Evolutionary conservation across 2,797 vertebrate genomes (phyloP).

Genomic region (Sylvia borin): DNA sequence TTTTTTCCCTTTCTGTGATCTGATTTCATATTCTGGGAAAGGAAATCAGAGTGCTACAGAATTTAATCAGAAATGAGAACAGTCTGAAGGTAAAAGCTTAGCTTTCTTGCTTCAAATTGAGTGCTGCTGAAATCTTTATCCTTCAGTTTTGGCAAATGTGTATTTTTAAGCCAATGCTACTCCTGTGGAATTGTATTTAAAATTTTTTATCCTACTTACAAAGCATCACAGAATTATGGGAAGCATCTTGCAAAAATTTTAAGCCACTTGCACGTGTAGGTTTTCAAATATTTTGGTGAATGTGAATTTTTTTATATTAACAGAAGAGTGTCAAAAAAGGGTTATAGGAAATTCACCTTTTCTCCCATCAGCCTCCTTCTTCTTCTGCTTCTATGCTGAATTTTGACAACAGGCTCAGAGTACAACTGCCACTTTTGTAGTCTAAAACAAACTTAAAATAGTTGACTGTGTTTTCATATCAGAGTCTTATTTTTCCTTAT

Average conservation of each 20-base stretch:
- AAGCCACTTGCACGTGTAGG: background rate
- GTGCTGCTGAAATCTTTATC: slow-evolving; percentile 31
- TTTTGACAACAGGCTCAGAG: background rate
- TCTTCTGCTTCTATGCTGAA: background rate
- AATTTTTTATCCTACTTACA: background rate
- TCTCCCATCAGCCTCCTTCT: background rate
- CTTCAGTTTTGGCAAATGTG: background rate
- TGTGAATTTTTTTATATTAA: background rate
- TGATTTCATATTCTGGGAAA: slow-evolving; percentile 75
- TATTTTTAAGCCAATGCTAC: background rate
- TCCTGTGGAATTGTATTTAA: background rate
- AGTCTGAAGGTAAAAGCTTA: slow-evolving; percentile 54
- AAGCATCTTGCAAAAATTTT: background rate
- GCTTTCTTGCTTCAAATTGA: slow-evolving; percentile 39
- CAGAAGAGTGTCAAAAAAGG: background rate
- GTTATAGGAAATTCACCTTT: background rate
- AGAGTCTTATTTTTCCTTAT: background rate
- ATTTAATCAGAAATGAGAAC: slow-evolving; percentile 68
- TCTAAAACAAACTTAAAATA: background rate
- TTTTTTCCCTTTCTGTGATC: slow-evolving; percentile 66
- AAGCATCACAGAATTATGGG: background rate
- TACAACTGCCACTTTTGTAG: background rate
- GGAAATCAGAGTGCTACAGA: slow-evolving; percentile 65
- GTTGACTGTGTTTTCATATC: background rate
- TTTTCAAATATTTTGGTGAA: background rate